Evolutionary conservation across 2,888 invertebrate species (phyloP).

Genomic region (Drosophila anomalata): DNA sequence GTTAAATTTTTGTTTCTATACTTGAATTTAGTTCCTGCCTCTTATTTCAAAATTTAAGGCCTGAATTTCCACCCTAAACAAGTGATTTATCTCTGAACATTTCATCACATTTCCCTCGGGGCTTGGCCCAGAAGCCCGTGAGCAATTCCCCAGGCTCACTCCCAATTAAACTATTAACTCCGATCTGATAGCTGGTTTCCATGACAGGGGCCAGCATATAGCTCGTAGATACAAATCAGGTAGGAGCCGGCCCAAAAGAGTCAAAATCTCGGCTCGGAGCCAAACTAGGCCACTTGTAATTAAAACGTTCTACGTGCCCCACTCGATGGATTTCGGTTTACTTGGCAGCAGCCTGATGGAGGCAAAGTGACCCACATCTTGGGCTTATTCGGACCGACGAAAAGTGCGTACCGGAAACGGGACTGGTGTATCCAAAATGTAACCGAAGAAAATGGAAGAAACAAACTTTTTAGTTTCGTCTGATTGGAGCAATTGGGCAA

Average conservation of each 20-base stretch:
- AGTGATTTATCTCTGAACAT: conserved; percentile 8
- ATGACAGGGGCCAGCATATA: conserved; percentile 37
- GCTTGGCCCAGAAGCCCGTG: conserved; percentile 5
- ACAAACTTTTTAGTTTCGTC: conserved; percentile 23
- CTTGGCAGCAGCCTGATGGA: conserved; percentile 6
- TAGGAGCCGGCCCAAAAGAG: conserved; percentile 2
- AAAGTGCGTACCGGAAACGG: conserved; percentile 39
- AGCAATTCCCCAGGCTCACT: conserved; percentile 43
- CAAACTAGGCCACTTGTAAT: conserved; percentile 79
- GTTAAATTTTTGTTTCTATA: neutral
- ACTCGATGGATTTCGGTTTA: conserved; percentile 39
- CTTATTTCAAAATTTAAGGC: neutral
- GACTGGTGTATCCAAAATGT: conserved; percentile 4
- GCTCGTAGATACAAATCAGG: conserved; percentile 34
- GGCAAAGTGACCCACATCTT: conserved; percentile 30
- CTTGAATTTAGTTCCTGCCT: neutral
- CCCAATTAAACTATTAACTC: conserved; percentile 74
- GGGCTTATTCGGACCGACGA: neutral
- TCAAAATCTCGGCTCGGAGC: conserved; percentile 26
- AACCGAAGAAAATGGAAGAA: conserved; percentile 24
- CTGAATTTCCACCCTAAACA: neutral
- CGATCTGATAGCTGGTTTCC: conserved; percentile 53
- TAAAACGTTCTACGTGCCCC: conserved; percentile 78
- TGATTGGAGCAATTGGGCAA: conserved; percentile 59
- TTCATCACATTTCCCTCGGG: conserved; percentile 36